phyloP scores from a whole-genome alignment of 2,113 vertebrate species.

The Capra hircus region DNA sequence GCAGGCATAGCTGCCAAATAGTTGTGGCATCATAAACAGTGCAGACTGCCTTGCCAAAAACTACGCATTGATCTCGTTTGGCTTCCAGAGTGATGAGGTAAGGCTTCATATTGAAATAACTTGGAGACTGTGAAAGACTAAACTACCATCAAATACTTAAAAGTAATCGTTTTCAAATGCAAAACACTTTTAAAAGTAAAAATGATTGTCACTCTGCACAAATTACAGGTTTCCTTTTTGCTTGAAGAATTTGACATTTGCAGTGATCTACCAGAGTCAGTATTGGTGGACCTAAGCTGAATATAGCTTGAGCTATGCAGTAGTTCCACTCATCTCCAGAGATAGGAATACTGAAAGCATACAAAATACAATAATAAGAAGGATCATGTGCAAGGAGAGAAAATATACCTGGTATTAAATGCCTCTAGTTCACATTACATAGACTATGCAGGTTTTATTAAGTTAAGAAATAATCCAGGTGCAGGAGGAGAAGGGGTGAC shows the following conservation, averaged over 20 bases:
- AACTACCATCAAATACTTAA: constrained; percentile 46
- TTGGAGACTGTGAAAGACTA: constrained; percentile 65
- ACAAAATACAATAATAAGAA: neutral
- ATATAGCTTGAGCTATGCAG: neutral
- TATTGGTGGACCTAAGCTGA: neutral
- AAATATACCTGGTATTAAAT: neutral
- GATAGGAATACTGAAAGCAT: neutral
- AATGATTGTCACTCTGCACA: neutral
- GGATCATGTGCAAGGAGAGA: neutral
- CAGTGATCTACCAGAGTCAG: neutral
- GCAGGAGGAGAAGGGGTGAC: neutral
- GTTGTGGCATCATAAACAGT: constrained; percentile 60
- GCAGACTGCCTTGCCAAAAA: constrained; percentile 61
- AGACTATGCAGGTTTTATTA: neutral
- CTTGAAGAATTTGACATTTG: neutral
- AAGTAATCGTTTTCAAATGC: neutral
- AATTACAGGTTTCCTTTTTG: neutral
- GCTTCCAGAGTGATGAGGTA: constrained; percentile 71
- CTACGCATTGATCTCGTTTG: constrained; percentile 70
- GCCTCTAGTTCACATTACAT: neutral
- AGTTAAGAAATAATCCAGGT: neutral
- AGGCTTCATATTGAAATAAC: constrained; percentile 63
- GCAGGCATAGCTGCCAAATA: constrained; percentile 55
- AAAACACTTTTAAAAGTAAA: constrained; percentile 9
- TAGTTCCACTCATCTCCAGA: neutral